Evolutionary conservation across 1,140 invertebrate species (phyloP).

Genomic region (honey bee (Apis mellifera)): Amel_HAv3.1 CM009935.2:13753501-13754000

Average conservation of each 20-base stretch:
- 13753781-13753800: not conserved
- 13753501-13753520: constrained; percentile 32
- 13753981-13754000: too few species aligned
- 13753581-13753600: not conserved
- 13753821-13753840: constrained; percentile 21
- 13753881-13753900: too few species aligned
- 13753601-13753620: too few species aligned
- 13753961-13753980: too few species aligned
- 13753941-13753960: not conserved
- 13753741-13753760: not conserved
- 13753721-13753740: not conserved
- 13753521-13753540: constrained; percentile 57
- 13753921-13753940: not conserved
- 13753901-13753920: not conserved
- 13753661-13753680: not conserved
- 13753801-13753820: constrained; percentile 56
- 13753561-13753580: not conserved
- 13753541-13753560: constrained; percentile 23
- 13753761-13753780: not conserved
- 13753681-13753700: not conserved
- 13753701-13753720: not conserved
- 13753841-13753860: too few species aligned
- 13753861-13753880: too few species aligned
- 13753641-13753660: too few species aligned
- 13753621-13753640: too few species aligned